Evolutionary conservation across 2,797 vertebrate genomes (phyloP).

Genomic region (Alauda arvensis): DNA sequence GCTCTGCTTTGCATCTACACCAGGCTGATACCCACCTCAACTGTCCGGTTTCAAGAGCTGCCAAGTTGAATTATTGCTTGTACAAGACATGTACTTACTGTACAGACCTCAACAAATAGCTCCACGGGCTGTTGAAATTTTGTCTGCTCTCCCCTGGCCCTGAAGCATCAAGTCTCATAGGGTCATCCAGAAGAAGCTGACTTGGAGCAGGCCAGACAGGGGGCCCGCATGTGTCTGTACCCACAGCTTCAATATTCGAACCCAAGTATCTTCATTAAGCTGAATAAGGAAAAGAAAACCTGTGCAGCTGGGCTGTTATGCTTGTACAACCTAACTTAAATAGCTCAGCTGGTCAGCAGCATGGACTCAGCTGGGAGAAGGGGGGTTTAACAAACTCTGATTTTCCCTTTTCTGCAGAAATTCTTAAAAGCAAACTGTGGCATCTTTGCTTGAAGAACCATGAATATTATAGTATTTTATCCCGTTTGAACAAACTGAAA

Average conservation of each 20-base stretch:
- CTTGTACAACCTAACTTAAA: not conserved
- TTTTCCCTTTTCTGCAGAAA: not conserved
- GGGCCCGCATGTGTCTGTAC: fast-evolving
- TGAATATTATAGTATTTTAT: not conserved
- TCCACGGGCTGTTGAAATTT: not conserved
- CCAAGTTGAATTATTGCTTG: not conserved
- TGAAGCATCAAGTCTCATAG: not conserved
- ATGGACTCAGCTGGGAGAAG: not conserved
- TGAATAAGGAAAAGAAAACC: not conserved
- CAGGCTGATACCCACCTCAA: not conserved
- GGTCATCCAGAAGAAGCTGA: not conserved
- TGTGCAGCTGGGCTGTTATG: not conserved
- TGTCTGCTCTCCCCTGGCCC: not conserved
- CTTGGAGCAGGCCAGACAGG: not conserved
- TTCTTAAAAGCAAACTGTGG: not conserved
- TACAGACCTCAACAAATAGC: slow-evolving; percentile 11
- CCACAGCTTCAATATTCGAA: not conserved
- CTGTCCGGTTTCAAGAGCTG: not conserved
- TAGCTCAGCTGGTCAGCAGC: not conserved
- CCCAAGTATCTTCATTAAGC: not conserved
- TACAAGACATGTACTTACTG: not conserved
- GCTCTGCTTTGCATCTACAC: not conserved
- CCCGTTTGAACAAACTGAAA: not conserved
- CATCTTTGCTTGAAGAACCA: not conserved
- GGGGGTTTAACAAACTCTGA: not conserved